Conservation (phyloP, 2,888 invertebrate species). For the Sinotaia quadrata region DNA sequence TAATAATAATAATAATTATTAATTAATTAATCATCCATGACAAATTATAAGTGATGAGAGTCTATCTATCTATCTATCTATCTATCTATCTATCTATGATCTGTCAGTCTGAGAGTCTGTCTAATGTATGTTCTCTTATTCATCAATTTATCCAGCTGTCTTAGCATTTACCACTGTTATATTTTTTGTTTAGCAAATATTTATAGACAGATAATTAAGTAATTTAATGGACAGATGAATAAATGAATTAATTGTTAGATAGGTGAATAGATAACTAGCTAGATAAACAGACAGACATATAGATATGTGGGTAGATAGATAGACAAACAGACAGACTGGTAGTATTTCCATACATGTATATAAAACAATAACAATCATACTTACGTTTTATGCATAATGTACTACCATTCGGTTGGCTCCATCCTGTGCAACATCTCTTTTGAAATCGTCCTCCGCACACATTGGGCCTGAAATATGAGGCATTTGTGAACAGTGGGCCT, state of each 20-base stretch:
- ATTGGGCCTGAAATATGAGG: slow-evolving; percentile 79
- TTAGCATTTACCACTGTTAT: no score
- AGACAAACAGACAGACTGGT: neutral
- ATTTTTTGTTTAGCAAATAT: no score
- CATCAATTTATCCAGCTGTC: no score
- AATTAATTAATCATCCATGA: no score
- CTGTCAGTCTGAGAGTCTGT: no score
- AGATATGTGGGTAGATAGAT: neutral
- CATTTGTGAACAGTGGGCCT: no score
- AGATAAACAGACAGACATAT: neutral
- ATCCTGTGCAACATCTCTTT: slow-evolving; percentile 88
- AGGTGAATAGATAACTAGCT: neutral
- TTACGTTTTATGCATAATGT: slow-evolving; percentile 87
- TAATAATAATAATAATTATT: no score
- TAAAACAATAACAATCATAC: slow-evolving; percentile 71
- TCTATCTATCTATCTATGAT: no score
- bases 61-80: no score
- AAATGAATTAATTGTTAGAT: neutral
- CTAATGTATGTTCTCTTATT: no score
- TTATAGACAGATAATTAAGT: no score
- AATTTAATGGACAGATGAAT: neutral
- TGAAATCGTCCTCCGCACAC: slow-evolving; percentile 83
- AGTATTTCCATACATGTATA: neutral
- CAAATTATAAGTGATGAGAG: no score
- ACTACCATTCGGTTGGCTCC: slow-evolving; percentile 82